A percentile compares a stretch with the other conserved stretches of the same genome.
These are phyloP conservation scores for Xyliphius kryptos DNA, from an alignment of 2,113 vertebrate genomes.

Conservation along the genomic window DNA sequence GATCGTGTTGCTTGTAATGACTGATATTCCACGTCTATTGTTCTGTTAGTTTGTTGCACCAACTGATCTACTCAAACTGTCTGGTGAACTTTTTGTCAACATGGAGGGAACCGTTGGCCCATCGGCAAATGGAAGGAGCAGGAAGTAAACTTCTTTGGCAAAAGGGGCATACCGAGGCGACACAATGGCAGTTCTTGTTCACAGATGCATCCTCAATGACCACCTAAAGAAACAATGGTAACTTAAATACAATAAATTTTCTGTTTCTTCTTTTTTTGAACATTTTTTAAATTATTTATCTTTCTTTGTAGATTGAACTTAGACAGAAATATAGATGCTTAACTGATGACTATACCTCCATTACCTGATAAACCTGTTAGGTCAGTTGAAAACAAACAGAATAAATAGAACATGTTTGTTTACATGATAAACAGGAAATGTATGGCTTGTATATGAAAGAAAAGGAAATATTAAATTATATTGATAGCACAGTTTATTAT, in stretches of 20 bases:
- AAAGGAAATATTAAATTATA: too few relatives aligned
- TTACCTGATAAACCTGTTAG: conserved; percentile 73
- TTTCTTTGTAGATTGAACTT: neutral
- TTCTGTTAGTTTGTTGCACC: conserved; percentile 17
- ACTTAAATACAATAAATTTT: conserved; percentile 23
- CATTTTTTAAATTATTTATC: too few relatives aligned
- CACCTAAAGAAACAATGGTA: conserved; percentile 39
- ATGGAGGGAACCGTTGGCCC: conserved; percentile 24
- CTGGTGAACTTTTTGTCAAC: conserved; percentile 21
- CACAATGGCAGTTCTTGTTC: conserved; percentile 52
- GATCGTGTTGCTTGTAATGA: conserved; percentile 48
- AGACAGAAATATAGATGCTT: conserved; percentile 27
- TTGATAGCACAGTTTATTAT: too few relatives aligned
- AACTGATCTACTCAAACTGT: conserved; percentile 10
- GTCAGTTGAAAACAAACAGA: conserved; percentile 54
- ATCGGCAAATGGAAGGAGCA: too few relatives aligned
- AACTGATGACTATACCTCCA: conserved; percentile 63
- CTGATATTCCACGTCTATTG: conserved; percentile 26
- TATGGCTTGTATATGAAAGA: neutral
- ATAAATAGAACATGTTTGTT: conserved; percentile 21
- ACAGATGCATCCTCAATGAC: conserved; percentile 23
- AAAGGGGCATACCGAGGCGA: conserved; percentile 18
- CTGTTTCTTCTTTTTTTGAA: conserved; percentile 3
- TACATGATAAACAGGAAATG: conserved; percentile 14
- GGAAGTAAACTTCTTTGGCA: conserved; percentile 39